Conservation (phyloP, 2,113 vertebrate genomes). For the Brachirus orientalis region DNA sequence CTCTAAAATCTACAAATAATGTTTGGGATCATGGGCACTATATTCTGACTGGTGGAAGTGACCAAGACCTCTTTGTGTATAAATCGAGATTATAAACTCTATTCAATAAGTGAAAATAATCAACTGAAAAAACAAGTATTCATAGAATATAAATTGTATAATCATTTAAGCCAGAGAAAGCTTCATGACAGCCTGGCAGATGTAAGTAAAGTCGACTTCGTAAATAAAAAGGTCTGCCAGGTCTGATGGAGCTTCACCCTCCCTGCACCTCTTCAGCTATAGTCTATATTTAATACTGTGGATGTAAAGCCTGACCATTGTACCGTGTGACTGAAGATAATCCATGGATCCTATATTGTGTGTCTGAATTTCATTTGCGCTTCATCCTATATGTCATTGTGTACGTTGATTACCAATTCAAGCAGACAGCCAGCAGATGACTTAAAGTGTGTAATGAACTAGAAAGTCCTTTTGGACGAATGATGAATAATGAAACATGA, state of each 20-base stretch:
- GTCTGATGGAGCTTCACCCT: conserved; percentile 12
- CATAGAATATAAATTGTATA: not conserved
- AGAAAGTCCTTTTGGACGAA: not conserved
- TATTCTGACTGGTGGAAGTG: not conserved
- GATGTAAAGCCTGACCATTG: conserved; percentile 28
- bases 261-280: conserved; percentile 10
- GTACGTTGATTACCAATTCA: not conserved
- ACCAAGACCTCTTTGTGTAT: too few species aligned
- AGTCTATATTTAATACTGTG: conserved; percentile 39
- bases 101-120: too few species aligned
- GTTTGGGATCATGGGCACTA: conserved; percentile 36
- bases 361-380: not conserved
- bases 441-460: not conserved
- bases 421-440: not conserved
- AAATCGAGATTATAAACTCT: too few species aligned
- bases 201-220: not conserved
- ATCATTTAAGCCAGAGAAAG: not conserved
- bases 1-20: conserved; percentile 49
- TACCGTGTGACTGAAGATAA: conserved; percentile 40
- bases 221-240: conserved; percentile 3
- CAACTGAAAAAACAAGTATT: conserved; percentile 1
- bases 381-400: not conserved
- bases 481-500: not conserved
- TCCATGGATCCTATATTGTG: conserved; percentile 23
- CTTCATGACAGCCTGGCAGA: not conserved